Evolutionary conservation across 2,888 invertebrate species (phyloP).

Genomic region (Eledona agricola): DNA sequence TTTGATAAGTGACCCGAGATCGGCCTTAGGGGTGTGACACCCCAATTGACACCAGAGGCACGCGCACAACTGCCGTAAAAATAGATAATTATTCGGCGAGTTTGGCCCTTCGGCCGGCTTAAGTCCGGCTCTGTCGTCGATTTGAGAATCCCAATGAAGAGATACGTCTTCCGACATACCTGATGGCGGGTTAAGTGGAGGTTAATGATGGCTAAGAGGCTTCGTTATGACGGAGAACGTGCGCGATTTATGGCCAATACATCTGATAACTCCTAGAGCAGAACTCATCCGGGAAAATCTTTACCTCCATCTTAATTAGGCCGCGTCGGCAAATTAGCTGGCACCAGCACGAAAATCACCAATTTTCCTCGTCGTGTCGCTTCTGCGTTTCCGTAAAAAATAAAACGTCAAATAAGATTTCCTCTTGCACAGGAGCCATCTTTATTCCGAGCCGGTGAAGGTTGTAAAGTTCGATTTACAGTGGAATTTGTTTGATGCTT

Average conservation of each 20-base stretch:
- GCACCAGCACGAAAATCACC: too few species aligned
- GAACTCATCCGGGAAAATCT: too few species aligned
- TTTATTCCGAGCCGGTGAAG: too few species aligned
- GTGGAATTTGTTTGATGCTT: constrained; percentile 4
- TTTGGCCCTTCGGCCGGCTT: constrained; percentile 41
- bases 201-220: constrained; percentile 27
- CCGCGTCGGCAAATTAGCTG: too few species aligned
- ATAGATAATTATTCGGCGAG: constrained; percentile 41
- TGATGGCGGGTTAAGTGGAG: constrained; percentile 11
- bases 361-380: neutral
- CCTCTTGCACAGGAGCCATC: constrained; percentile 10
- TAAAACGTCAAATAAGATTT: constrained; percentile 15
- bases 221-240: constrained; percentile 27
- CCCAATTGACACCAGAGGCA: constrained; percentile 28
- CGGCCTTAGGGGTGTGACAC: constrained; percentile 27
- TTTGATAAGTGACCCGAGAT: constrained; percentile 47
- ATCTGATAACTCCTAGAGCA: constrained; percentile 17
- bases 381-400: constrained; percentile 2
- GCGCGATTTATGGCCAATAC: constrained; percentile 23
- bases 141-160: constrained; percentile 18
- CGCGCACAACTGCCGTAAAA: constrained; percentile 13
- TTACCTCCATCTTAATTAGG: too few species aligned
- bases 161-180: constrained; percentile 20
- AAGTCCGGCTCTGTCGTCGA: constrained; percentile 16
- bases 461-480: constrained; percentile 2